Conservation (phyloP, 1,140 invertebrate species). For the Eurytemora carolleeae region DNA sequence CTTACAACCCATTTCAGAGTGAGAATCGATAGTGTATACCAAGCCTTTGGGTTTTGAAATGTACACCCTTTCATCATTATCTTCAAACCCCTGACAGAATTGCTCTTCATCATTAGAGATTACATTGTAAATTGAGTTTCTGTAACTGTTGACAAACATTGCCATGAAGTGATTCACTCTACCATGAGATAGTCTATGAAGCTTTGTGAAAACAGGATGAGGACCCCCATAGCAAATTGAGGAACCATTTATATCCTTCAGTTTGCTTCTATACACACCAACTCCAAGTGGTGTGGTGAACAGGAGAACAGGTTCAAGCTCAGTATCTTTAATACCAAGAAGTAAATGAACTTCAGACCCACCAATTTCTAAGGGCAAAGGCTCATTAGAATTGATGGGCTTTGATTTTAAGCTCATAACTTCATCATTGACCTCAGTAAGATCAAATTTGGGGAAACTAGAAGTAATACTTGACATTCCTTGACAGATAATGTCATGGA, state of each 20-base stretch:
- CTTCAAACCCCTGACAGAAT: not conserved
- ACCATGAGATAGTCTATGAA: not conserved
- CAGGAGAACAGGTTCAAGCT: not conserved
- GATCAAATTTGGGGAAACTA: not conserved
- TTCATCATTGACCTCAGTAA: not conserved
- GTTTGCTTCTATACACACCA: not conserved
- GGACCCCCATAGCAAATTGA: not conserved
- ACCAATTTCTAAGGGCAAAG: not conserved
- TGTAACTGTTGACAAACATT: too few relatives aligned
- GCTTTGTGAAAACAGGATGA: not conserved
- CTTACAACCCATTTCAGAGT: not conserved
- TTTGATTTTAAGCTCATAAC: not conserved
- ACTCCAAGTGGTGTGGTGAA: not conserved
- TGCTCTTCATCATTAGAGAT: not conserved
- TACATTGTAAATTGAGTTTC: not conserved
- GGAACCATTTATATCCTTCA: not conserved
- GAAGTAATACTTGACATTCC: not conserved
- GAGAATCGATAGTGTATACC: not conserved
- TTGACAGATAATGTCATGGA: not conserved
- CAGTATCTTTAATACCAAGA: not conserved
- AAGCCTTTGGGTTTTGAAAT: not conserved
- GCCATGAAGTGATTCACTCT: not conserved
- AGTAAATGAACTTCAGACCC: not conserved
- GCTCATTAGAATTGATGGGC: not conserved
- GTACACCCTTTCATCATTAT: not conserved